These are phyloP conservation scores for Coregonus sp. DNA, from an alignment of 2,797 vertebrate genomes.

Conservation along the genomic window DNA sequence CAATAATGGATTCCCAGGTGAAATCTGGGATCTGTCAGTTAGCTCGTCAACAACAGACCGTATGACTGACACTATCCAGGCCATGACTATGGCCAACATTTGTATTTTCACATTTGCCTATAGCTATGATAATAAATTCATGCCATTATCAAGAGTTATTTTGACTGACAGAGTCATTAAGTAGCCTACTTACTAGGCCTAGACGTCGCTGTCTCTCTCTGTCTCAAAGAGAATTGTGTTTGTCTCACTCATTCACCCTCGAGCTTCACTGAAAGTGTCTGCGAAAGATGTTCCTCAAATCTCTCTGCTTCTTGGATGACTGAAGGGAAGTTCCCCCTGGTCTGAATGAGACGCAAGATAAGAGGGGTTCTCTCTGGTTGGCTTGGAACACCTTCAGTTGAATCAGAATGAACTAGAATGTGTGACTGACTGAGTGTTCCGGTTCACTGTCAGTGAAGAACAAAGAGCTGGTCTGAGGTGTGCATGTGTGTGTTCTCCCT, in stretches of 20 bases:
- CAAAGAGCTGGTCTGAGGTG: not conserved
- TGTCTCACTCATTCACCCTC: not conserved
- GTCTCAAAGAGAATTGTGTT: not conserved
- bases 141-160: too few relatives aligned
- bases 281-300: not conserved
- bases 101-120: not conserved
- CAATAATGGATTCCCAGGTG: conserved; percentile 63
- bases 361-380: not conserved
- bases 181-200: too few relatives aligned
- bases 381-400: not conserved
- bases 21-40: conserved; percentile 36
- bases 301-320: not conserved
- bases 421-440: not conserved
- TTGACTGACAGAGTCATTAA: too few relatives aligned
- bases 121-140: too few relatives aligned
- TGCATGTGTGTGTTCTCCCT: not conserved
- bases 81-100: conserved; percentile 3
- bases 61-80: conserved; percentile 37
- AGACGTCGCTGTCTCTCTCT: too few relatives aligned
- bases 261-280: not conserved
- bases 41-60: conserved; percentile 35
- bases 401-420: not conserved
- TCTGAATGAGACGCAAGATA: conserved; percentile 7
- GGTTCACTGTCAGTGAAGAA: not conserved
- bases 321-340: not conserved